Base-by-base conservation (phyloP, 1,140 invertebrate genomes). In the Littorina saxatilis region DNA sequence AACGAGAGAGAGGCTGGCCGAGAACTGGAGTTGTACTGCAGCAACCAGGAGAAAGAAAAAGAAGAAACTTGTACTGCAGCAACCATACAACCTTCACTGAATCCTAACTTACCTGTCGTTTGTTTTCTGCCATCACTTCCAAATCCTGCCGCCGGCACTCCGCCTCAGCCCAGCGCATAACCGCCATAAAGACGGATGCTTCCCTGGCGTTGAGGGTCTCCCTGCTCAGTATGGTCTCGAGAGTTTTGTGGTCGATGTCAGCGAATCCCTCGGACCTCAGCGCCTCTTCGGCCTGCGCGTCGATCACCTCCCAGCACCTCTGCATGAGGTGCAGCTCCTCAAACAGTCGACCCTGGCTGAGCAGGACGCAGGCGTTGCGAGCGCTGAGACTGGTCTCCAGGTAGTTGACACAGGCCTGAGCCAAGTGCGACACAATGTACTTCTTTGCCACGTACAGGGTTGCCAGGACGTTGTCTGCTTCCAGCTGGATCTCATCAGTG, bases 401-500 rank as follows among this genome's bases (percentile, higher is more conserved):
- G 91, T 96, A 97, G 86, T 96, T 95, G 1, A 97, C 96, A 92
- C 96, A 97, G 82, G 95, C 95, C 83, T 95, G 95, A 87, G 97
- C 96, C 77, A 97, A 91, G 35, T 96, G 95, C 9, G 96, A 95
- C 0, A 97, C 95, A 5, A 96, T 96, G 92, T 97, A 97, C 87
- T 97, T 97, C 88, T 97, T 97, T 20, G 96, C 96, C 5, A 95
- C 96, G 90, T 97, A 97, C 40, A 97, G 91, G 11, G 96, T 96
- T 0, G 96, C 95, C 94, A 97, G 96, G 1, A 97, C 96, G 90
- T 95, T 96, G 89, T 97, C 96, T 11, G 96, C 95, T 61, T 95
- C 96, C 87, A 97, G 95, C 80, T 95, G 94, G 27, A 97, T 95
- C 91, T 99, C 97, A 94, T 99, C 98, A 94, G 96, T 98, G 93